Evolutionary conservation across 2,797 vertebrate species (phyloP), one percentile per base, ranked within the genome.

Genomic region (Ctenochaetus hawaiiensis): DNA sequence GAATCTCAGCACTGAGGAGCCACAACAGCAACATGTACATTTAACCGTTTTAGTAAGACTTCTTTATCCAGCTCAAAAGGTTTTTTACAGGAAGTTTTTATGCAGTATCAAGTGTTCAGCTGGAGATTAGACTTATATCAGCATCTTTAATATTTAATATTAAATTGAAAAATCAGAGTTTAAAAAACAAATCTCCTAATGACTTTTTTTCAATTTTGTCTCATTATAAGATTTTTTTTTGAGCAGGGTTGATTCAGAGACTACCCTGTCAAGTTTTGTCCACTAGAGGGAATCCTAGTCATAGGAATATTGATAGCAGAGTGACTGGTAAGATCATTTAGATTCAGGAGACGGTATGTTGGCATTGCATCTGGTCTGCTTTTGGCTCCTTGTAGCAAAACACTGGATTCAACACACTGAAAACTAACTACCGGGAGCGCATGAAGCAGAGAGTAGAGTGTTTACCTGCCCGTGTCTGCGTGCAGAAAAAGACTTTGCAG

Each of bases 401-500:
- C 14, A 20, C 53, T 68, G 51, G 53, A 16, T 51, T 49, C 5
- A 70, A 17, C 12, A 39, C 30, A 59, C 48, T 61, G 14, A 56
- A 64, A 48, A 44, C 17, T 39, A 13, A 16, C 13, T 12, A 53
- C 58, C 0, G 14, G 3, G 11, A 47, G 69, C 60, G 41, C 22
- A 37, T 20, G 47, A 57, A 62, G 53, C 65, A 53, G 43, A 39
- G 44, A 52, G 41, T 39, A 18, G 37, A 80, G 69, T 54, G 7
- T 91, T 97, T 97, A 97, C 98, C 98, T 99, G 97, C 79, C 93
- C 89, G 51, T 94, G 94, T 91, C 96, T 96, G 89, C 96, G 96
- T 86, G 96, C 88, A 51, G 95, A 95, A 87, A 96, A 94, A 93
- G 94, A 96, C 95, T 98, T 97, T 94, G 96, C 96, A 78, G 97